phyloP scores from a whole-genome alignment of 1,140 invertebrate species.

The Bicyclus anynana region DNA sequence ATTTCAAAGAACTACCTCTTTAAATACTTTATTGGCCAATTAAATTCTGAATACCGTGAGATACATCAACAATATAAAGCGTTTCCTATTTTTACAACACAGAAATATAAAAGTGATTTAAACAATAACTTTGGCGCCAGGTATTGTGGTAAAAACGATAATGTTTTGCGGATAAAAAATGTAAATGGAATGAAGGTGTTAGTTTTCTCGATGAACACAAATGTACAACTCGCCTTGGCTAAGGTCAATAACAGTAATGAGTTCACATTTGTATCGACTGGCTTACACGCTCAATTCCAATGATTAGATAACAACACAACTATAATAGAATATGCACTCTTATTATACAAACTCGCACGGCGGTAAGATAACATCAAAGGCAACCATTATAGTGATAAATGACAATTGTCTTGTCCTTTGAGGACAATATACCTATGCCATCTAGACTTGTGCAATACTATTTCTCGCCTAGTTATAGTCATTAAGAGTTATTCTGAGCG shows the following conservation, averaged over 20 bases:
- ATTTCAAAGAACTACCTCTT: too few relatives aligned
- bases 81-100: too few relatives aligned
- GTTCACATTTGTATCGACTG: slow-evolving; percentile 28
- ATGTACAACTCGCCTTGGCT: slow-evolving; percentile 44
- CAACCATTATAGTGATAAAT: slow-evolving; percentile 70
- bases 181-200: slow-evolving; percentile 36
- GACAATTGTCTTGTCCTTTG: slow-evolving; percentile 71
- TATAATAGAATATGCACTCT: slow-evolving; percentile 25
- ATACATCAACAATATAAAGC: too few relatives aligned
- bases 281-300: slow-evolving; percentile 21
- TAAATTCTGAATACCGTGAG: too few relatives aligned
- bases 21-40: too few relatives aligned
- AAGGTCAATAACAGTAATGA: slow-evolving; percentile 52
- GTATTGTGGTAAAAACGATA: neutral
- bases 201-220: slow-evolving; percentile 28
- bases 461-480: slow-evolving; percentile 64
- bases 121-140: slow-evolving; percentile 31
- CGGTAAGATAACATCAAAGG: slow-evolving; percentile 71
- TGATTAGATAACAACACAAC: slow-evolving; percentile 34
- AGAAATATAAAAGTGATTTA: too few relatives aligned
- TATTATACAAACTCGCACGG: slow-evolving; percentile 45
- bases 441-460: slow-evolving; percentile 63
- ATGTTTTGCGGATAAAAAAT: slow-evolving; percentile 26
- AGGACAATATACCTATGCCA: slow-evolving; percentile 67
- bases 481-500: slow-evolving; percentile 69